Conservation (phyloP, 1,140 invertebrate genomes). For the Scaptodrosophila lebanonensis region DNA sequence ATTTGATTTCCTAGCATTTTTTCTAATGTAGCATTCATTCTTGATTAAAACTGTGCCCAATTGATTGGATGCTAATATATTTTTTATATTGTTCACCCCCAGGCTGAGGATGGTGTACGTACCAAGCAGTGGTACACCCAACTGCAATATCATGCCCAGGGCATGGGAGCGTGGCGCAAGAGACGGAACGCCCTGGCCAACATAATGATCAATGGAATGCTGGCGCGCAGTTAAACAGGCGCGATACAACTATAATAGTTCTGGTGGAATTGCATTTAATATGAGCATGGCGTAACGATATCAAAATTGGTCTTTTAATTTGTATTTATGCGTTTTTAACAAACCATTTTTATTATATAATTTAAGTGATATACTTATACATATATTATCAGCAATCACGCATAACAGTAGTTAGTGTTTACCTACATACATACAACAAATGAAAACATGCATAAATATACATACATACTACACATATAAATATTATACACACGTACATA, state of each 20-base stretch:
- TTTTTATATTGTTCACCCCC: constrained; percentile 76
- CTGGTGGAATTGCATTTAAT: no score
- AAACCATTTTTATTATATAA: constrained; percentile 55
- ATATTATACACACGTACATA: constrained; percentile 11
- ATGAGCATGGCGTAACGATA: no score
- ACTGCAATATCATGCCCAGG: constrained; percentile 92
- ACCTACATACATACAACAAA: constrained; percentile 44
- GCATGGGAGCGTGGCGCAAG: constrained; percentile 93
- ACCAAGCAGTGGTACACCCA: constrained; percentile 93
- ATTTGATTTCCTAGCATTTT: no score
- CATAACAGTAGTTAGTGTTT: constrained; percentile 61
- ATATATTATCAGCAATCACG: constrained; percentile 47
- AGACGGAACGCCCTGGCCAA: constrained; percentile 94
- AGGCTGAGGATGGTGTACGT: constrained; percentile 91
- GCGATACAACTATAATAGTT: constrained; percentile 5
- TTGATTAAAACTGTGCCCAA: no score
- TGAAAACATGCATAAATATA: constrained; percentile 21
- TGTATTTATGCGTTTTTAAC: constrained; percentile 63
- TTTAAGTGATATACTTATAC: constrained; percentile 67
- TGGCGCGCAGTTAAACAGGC: constrained; percentile 68
- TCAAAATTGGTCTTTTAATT: constrained; percentile 33
- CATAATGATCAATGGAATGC: constrained; percentile 96
- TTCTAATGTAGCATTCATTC: no score
- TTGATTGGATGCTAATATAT: no score
- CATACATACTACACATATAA: constrained; percentile 20